Evolutionary conservation across 2,797 vertebrate species (phyloP).

Genomic region (Lacerta bilineata): DNA sequence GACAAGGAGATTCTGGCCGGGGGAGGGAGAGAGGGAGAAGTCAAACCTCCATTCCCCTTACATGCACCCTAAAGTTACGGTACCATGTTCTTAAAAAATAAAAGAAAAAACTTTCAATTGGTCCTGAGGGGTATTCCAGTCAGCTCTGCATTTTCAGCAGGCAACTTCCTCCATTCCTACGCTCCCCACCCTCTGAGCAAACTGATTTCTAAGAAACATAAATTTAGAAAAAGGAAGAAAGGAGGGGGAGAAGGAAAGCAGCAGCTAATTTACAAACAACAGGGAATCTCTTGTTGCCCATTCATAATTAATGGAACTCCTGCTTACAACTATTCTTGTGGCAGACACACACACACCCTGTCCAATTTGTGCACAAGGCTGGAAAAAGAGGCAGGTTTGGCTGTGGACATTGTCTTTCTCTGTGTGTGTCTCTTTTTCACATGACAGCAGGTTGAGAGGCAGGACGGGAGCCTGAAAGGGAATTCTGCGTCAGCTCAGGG

Average conservation of each 20-base stretch:
- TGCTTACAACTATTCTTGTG: constrained; percentile 1
- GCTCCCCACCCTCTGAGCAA: neutral
- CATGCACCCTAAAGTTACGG: too few species aligned
- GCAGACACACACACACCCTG: neutral
- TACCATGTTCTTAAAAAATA: too few species aligned
- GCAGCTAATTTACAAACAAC: constrained; percentile 22
- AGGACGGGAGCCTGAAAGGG: neutral
- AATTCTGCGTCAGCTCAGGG: accelerated
- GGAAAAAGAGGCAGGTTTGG: neutral
- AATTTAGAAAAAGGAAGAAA: neutral
- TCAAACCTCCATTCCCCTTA: too few species aligned
- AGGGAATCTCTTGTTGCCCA: neutral
- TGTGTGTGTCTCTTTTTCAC: too few species aligned
- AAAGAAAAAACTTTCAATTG: too few species aligned
- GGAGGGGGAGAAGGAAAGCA: neutral
- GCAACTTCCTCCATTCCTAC: neutral
- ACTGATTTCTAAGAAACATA: neutral
- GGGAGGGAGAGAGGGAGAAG: too few species aligned
- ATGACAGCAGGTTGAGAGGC: neutral
- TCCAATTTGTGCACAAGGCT: neutral
- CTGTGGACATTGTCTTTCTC: too few species aligned
- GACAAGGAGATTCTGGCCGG: too few species aligned
- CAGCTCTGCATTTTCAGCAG: too few species aligned
- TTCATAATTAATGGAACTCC: neutral
- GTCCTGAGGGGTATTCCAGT: too few species aligned